A percentile compares a stretch with the other conserved stretches of the same genome.
These are phyloP conservation scores for Leucozona laternaria DNA, from an alignment of 2,888 invertebrate species.

Conservation along the genomic window DNA sequence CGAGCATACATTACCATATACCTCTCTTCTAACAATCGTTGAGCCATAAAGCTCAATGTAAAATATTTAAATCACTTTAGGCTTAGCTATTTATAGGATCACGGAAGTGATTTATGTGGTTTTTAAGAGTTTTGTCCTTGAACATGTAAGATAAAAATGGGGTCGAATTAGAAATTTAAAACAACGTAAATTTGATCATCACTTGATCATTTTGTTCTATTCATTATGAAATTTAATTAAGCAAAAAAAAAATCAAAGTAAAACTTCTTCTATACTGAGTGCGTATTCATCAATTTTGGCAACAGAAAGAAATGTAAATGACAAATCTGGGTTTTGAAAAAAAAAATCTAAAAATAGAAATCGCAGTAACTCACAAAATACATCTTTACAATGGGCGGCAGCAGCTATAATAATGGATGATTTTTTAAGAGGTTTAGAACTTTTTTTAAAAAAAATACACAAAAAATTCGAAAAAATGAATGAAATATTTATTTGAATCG, in stretches of 20 bases:
- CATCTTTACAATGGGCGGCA: neutral
- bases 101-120: slow-evolving; percentile 60
- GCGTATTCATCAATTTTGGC: slow-evolving; percentile 8
- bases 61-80: slow-evolving; percentile 56
- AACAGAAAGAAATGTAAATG: neutral
- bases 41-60: slow-evolving; percentile 38
- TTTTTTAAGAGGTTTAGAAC: no score
- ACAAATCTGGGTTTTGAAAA: neutral
- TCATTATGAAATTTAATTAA: neutral
- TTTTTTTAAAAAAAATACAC: no score
- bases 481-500: no score
- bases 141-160: slow-evolving; percentile 39
- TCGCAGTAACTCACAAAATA: neutral
- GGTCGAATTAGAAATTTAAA: slow-evolving; percentile 44
- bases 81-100: slow-evolving; percentile 43
- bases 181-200: slow-evolving; percentile 34
- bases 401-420: neutral
- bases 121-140: slow-evolving; percentile 62
- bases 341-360: neutral
- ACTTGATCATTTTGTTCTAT: neutral
- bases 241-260: neutral
- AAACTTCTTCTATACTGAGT: neutral
- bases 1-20: neutral
- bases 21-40: neutral
- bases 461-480: no score